These are phyloP conservation scores for Pyrgus malvae DNA, from an alignment of 2,888 invertebrate genomes.

Conservation along the genomic window DNA sequence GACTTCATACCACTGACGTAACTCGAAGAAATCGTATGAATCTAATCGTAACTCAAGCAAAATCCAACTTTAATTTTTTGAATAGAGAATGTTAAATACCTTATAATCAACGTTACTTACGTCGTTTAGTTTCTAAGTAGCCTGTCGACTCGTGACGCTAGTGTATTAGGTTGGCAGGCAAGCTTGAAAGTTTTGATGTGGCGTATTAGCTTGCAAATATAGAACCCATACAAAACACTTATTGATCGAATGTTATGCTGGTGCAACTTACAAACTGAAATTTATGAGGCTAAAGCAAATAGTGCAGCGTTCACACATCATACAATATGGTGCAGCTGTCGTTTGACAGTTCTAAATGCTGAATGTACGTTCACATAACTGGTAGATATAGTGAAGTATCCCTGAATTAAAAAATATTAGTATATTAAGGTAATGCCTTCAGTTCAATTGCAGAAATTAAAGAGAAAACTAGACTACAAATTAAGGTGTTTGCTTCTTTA, in stretches of 20 bases:
- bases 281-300: constrained; percentile 71
- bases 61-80: not conserved
- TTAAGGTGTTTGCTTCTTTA: no score
- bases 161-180: constrained; percentile 62
- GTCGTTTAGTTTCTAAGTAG: not conserved
- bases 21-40: constrained; percentile 26
- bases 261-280: constrained; percentile 78
- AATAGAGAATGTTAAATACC: constrained; percentile 1
- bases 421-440: no score
- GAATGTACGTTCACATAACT: no score
- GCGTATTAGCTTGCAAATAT: constrained; percentile 79
- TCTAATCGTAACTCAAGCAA: not conserved
- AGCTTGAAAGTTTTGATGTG: constrained; percentile 70
- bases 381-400: no score
- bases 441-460: no score
- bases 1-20: constrained; percentile 50
- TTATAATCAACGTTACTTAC: not conserved
- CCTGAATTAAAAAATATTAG: no score
- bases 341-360: no score
- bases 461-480: no score
- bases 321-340: no score
- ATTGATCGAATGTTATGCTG: constrained; percentile 77
- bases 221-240: constrained; percentile 78
- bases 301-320: no score
- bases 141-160: constrained; percentile 50